These are phyloP conservation scores for Amblyopsis hoosieri DNA, from an alignment of 2,797 vertebrate genomes.

Conservation along the genomic window DNA sequence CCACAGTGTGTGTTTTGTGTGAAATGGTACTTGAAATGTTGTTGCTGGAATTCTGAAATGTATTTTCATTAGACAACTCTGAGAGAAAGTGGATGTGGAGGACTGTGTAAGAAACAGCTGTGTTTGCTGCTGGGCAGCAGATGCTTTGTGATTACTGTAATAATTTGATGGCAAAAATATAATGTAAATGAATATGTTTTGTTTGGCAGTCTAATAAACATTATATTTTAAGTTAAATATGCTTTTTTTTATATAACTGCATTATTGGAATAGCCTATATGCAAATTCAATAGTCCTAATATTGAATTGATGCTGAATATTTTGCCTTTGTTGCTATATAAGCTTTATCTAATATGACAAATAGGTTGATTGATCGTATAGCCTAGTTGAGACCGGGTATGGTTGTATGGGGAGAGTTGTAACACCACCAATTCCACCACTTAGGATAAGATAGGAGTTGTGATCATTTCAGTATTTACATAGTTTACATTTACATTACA, in stretches of 20 bases:
- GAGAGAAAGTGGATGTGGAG: conserved; percentile 3
- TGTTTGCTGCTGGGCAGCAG: conserved; percentile 65
- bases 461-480: too few species aligned
- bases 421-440: too few species aligned
- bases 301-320: too few species aligned
- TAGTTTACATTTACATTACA: too few species aligned
- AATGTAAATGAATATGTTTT: conserved; percentile 22
- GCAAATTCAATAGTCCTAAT: too few species aligned
- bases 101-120: conserved; percentile 39
- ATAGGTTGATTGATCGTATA: too few species aligned
- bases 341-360: too few species aligned
- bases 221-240: conserved; percentile 34
- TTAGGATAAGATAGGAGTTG: too few species aligned
- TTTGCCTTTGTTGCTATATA: background rate
- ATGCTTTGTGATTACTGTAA: conserved; percentile 21
- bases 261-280: too few species aligned
- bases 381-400: too few species aligned
- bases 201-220: conserved; percentile 55
- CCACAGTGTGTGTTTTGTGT: conserved; percentile 7
- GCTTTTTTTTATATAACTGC: background rate
- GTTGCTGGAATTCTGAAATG: conserved; percentile 30
- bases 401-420: too few species aligned
- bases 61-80: conserved; percentile 6
- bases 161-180: conserved; percentile 20
- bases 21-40: conserved; percentile 23